Conservation (phyloP, 1,140 invertebrate species). For the Marisa cornuarietis region DNA sequence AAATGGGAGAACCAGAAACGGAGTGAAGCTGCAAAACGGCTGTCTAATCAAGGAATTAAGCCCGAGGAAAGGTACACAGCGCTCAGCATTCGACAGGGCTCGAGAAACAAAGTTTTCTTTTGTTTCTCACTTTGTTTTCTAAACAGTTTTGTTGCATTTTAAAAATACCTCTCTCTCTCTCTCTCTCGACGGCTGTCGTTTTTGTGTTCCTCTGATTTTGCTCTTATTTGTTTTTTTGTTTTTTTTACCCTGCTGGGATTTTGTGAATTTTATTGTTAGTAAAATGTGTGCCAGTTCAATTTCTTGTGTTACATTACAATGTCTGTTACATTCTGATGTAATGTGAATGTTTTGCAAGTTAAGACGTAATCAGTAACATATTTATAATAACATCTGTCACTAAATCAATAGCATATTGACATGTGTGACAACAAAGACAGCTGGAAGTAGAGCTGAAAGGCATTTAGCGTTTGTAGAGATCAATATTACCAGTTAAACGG, state of each 20-base stretch:
- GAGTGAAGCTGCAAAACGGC: conserved; percentile 14
- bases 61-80: conserved; percentile 16
- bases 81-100: not conserved
- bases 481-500: too few relatives aligned
- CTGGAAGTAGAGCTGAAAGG: too few relatives aligned
- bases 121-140: conserved; percentile 12
- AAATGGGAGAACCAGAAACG: not conserved
- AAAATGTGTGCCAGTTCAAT: too few relatives aligned
- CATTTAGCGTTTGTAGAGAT: too few relatives aligned
- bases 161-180: not conserved
- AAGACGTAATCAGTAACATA: too few relatives aligned
- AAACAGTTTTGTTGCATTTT: conserved; percentile 2
- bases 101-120: conserved; percentile 12
- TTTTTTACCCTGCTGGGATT: not conserved
- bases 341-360: too few relatives aligned
- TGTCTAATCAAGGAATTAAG: conserved; percentile 19
- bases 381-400: too few relatives aligned
- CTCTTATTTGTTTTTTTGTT: not conserved
- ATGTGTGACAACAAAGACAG: too few relatives aligned
- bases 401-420: too few relatives aligned
- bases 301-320: too few relatives aligned
- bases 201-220: not conserved
- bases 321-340: too few relatives aligned
- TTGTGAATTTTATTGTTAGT: too few relatives aligned
- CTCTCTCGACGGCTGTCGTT: not conserved